Evolutionary conservation across 1,140 invertebrate genomes (phyloP), one percentile per base, ranked within the genome.

Genomic region (Probaryconus sp.): DNA sequence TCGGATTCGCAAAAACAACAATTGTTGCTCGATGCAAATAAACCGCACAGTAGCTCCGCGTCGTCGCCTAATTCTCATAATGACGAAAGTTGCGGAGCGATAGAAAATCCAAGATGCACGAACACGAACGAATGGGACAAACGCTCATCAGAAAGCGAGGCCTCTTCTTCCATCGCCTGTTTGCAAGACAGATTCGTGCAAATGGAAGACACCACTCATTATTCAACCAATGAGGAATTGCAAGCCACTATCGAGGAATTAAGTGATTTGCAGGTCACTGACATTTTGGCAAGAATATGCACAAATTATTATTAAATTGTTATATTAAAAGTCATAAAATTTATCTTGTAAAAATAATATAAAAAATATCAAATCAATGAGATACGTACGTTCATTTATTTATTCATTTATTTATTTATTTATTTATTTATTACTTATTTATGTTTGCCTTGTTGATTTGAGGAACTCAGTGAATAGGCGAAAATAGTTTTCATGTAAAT

Each of bases 161-260:
- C 97, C 9, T 97, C n/a, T n/a, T n/a, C n/a, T n/a, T n/a, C 96
- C 5, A 94, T 97, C 48, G 95, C 95, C 1, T 97, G 96, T 85
- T 89, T 98, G 28, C 96, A 97, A 84, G 96, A 97, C 81, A 91
- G 95, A 78, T 96, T 97, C 73, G 89, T 95, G 75, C 95, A 97
- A 86, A 89, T 90, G 89, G 89, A 90, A 69, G 89, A 90, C 65
- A 90, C n/a, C n/a, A n/a, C 88, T 2, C 88, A 89, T 81, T 91
- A 88, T 75, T 93, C 93, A 42, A 98, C 96, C n/a, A 97, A 95
- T 82, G 96, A 98, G 87, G 97, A 98, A 86, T 88, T 98, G 0
- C 96, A 98, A 88, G 97, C 96, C 0, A 98, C 96, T 0, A 89
- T 98, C 31, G 96, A 97, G 77, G 96, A 98, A 87, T 87, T 98